Evolutionary conservation across 2,113 vertebrate species (phyloP).

Genomic region (Oenanthe oenanthe): DNA sequence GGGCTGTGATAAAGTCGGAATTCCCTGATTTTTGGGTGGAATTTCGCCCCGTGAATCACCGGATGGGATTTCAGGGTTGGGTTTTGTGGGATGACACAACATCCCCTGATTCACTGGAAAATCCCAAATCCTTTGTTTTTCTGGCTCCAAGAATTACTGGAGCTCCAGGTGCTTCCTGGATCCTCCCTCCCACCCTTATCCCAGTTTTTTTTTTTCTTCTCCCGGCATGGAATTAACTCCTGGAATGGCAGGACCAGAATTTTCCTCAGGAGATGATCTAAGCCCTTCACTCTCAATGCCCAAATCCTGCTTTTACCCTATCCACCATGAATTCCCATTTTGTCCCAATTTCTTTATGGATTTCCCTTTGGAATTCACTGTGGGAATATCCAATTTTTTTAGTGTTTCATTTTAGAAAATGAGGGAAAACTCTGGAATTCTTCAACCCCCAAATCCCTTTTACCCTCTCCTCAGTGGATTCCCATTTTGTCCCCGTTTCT

Average conservation of each 20-base stretch:
- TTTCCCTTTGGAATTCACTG: no score
- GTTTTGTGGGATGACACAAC: background rate
- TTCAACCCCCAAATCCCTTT: no score
- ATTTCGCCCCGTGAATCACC: background rate
- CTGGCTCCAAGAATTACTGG: background rate
- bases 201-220: background rate
- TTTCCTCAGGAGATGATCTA: conserved; percentile 7
- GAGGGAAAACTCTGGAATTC: no score
- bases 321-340: no score
- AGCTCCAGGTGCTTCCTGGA: background rate
- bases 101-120: background rate
- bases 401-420: no score
- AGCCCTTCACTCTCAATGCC: background rate
- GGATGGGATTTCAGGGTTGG: background rate
- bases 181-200: background rate
- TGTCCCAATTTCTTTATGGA: no score
- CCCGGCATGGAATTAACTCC: background rate
- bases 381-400: no score
- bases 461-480: no score
- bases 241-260: background rate
- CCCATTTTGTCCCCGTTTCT: no score
- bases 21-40: background rate
- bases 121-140: background rate
- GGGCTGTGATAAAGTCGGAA: rapidly evolving
- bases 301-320: no score